These are phyloP conservation scores for Samia ricini DNA, from an alignment of 1,140 invertebrate genomes.

Conservation along the genomic window DNA sequence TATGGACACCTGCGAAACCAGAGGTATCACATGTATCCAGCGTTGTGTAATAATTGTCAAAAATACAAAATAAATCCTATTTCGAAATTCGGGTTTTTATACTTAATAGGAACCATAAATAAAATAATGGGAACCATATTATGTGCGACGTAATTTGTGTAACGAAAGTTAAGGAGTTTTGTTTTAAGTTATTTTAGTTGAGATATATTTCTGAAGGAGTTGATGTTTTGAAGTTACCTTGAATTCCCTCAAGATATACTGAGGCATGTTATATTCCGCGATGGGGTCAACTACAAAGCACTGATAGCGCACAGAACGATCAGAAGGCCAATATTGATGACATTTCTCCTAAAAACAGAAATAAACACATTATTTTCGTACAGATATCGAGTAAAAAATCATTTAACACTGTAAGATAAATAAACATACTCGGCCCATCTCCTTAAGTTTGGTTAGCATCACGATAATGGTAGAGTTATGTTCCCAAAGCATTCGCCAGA, in stretches of 20 bases:
- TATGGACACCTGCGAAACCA: too few relatives aligned
- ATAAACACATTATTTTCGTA: conserved; percentile 14
- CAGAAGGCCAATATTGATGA: conserved; percentile 99
- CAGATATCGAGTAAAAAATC: conserved; percentile 5
- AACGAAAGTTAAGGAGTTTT: too few relatives aligned
- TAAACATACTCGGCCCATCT: conserved; percentile 94
- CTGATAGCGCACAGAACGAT: conserved; percentile 96
- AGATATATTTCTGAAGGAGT: too few relatives aligned
- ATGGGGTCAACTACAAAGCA: conserved; percentile 99
- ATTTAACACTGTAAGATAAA: conserved; percentile 8
- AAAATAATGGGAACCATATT: too few relatives aligned
- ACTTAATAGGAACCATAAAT: too few relatives aligned
- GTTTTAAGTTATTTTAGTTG: too few relatives aligned
- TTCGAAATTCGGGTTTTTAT: too few relatives aligned
- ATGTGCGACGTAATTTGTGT: too few relatives aligned
- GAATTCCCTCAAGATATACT: conserved; percentile 98
- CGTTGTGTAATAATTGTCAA: too few relatives aligned
- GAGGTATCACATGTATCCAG: too few relatives aligned
- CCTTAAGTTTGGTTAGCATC: conserved; percentile 98
- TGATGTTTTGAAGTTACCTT: conserved; percentile 83
- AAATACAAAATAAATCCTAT: too few relatives aligned
- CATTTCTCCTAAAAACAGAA: conserved; percentile 91
- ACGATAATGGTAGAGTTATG: conserved; percentile 99
- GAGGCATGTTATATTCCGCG: conserved; percentile 99
- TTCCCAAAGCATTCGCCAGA: conserved; percentile 99